Evolutionary conservation across 1,140 invertebrate species (phyloP), one percentile per base, ranked within the genome.

Genomic region (Scylla paramamosain): DNA sequence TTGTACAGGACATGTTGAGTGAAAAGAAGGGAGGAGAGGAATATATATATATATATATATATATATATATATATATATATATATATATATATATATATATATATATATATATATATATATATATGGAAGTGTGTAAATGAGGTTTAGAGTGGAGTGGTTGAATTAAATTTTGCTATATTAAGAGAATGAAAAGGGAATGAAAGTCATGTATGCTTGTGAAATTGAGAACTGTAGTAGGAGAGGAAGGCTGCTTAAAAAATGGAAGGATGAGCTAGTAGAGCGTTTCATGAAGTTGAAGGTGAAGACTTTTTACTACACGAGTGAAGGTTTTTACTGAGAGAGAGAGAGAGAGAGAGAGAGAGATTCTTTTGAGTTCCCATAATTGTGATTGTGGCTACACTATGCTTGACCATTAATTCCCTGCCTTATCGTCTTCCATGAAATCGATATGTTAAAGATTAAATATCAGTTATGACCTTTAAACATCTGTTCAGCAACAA

Each of bases 1-100:
- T 25, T 87, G 31, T 87, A 87, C 31, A 87, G n/a, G n/a, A n/a
- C n/a, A n/a, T n/a, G n/a, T n/a, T n/a, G n/a, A n/a, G n/a, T n/a
- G n/a, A n/a, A n/a, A n/a, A n/a, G n/a, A n/a, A n/a, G n/a, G n/a
- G n/a, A n/a, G n/a, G n/a, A n/a, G n/a, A n/a, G n/a, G n/a, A n/a
- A n/a, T n/a, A n/a, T n/a, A n/a, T n/a, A n/a, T n/a, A n/a, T n/a
- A n/a, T n/a, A n/a, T n/a, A n/a, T n/a, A n/a, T n/a, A n/a, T n/a
- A n/a, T 87, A 87, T 87, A 89, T 89, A 89, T 89, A 89, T 89
- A 89, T 89, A 89, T 89, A 89, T 89, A 89, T 89, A 89, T 89
- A 89, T 89, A 89, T 90, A 90, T 52, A 90, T 90, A 90, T 90
- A 90, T 90, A 90, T 90, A 90, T 90, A 88, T 90, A 90, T 89